Conservation (phyloP, 2,888 invertebrate genomes). For the Phania funesta region DNA sequence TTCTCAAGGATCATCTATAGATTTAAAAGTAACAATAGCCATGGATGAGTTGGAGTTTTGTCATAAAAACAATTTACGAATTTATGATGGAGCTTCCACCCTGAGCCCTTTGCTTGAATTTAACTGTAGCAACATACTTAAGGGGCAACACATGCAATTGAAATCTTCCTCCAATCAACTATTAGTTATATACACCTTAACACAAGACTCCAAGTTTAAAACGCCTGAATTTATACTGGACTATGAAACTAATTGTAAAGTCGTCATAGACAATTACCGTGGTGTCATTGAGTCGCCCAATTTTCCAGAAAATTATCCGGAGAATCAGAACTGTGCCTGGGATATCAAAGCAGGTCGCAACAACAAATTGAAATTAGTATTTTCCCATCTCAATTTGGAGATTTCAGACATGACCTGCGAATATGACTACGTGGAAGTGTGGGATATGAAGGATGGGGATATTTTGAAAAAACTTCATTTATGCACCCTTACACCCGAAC, state of each 20-base stretch:
- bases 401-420: constrained; percentile 79
- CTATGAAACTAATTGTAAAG: constrained; percentile 73
- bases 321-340: constrained; percentile 87
- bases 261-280: constrained; percentile 73
- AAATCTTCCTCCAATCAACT: constrained; percentile 73
- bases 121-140: constrained; percentile 68
- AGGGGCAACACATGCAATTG: constrained; percentile 51
- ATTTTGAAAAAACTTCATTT: constrained; percentile 73
- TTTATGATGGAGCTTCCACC: constrained; percentile 74
- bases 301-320: constrained; percentile 87
- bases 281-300: constrained; percentile 95
- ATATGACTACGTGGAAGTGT: constrained; percentile 83
- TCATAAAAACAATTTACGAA: constrained; percentile 81
- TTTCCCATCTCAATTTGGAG: constrained; percentile 89
- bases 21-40: constrained; percentile 83
- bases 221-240: constrained; percentile 71
- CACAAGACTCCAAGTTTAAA: constrained; percentile 20
- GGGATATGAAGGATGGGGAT: constrained; percentile 80
- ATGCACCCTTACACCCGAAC: constrained; percentile 70
- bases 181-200: constrained; percentile 72
- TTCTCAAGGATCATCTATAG: constrained; percentile 86
- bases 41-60: constrained; percentile 81
- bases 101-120: constrained; percentile 67
- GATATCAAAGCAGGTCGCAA: constrained; percentile 86
- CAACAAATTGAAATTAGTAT: constrained; percentile 89